phyloP scores from a whole-genome alignment of 2,888 invertebrate genomes.

The Amphipyra tragopoginis region DNA sequence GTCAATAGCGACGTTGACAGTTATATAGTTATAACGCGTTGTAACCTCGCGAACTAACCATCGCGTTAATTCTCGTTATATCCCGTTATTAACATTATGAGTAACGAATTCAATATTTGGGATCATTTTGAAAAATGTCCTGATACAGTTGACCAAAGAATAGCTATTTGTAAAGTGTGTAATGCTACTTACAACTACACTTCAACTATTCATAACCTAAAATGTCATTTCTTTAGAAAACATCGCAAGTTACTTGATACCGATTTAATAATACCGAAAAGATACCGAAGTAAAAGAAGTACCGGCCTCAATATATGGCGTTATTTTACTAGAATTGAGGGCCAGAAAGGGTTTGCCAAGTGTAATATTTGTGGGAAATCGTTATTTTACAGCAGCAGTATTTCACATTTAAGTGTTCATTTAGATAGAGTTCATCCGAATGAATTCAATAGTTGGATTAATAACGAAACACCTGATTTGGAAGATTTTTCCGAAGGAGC shows the following conservation, averaged over 20 bases:
- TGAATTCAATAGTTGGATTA: not conserved
- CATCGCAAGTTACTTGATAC: not conserved
- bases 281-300: not conserved
- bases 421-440: not conserved
- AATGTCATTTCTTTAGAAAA: not conserved
- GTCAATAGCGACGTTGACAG: too few relatives aligned
- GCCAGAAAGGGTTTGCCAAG: too few relatives aligned
- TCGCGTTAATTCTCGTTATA: not conserved
- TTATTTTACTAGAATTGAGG: not conserved
- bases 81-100: not conserved
- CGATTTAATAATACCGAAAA: not conserved
- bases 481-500: not conserved
- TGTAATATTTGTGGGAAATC: conserved; percentile 1
- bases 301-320: not conserved
- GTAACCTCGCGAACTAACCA: too few relatives aligned
- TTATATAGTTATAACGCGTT: too few relatives aligned
- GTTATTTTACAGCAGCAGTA: not conserved
- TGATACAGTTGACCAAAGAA: not conserved
- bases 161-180: not conserved
- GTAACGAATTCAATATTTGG: not conserved
- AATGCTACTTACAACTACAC: not conserved
- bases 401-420: not conserved
- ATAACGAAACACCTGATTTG: not conserved
- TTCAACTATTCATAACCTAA: conserved; percentile 1
- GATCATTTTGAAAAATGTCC: not conserved